These are phyloP conservation scores for Ceratosolen fusciceps DNA, from an alignment of 1,140 invertebrate species.

Conservation along the genomic window DNA sequence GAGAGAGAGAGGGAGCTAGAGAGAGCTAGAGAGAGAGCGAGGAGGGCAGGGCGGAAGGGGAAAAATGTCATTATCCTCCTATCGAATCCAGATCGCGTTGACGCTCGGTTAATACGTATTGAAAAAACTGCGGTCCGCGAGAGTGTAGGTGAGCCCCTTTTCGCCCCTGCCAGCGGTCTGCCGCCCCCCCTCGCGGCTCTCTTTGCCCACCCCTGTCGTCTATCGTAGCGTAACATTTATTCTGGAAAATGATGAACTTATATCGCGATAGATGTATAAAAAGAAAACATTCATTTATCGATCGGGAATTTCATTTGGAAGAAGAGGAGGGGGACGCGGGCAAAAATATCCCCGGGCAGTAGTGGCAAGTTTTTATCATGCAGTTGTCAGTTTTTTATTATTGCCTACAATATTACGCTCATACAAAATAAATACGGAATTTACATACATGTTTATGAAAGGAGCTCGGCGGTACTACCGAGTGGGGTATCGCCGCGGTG, in stretches of 20 bases:
- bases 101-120: slow-evolving; percentile 45
- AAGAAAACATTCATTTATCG: slow-evolving; percentile 33
- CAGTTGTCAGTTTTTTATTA: slow-evolving; percentile 16
- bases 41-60: slow-evolving; percentile 48
- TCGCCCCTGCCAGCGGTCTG: no score
- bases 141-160: background rate
- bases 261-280: background rate
- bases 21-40: slow-evolving; percentile 16
- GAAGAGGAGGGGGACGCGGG: background rate
- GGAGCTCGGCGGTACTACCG: no score
- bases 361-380: slow-evolving; percentile 3
- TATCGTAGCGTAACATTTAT: slow-evolving; percentile 18
- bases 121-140: slow-evolving; percentile 27
- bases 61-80: slow-evolving; percentile 64
- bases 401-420: background rate
- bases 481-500: no score
- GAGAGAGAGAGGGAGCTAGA: slow-evolving; percentile 22
- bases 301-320: slow-evolving; percentile 29
- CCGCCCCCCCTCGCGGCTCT: background rate
- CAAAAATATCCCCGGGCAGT: slow-evolving; percentile 8
- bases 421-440: slow-evolving; percentile 4
- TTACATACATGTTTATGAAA: background rate
- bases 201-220: background rate
- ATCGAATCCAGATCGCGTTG: slow-evolving; percentile 55
- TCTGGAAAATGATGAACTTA: slow-evolving; percentile 25